Evolutionary conservation across 2,113 vertebrate species (phyloP), one percentile per base, ranked within the genome.

Genomic region (Xyrauchen texanus): DNA sequence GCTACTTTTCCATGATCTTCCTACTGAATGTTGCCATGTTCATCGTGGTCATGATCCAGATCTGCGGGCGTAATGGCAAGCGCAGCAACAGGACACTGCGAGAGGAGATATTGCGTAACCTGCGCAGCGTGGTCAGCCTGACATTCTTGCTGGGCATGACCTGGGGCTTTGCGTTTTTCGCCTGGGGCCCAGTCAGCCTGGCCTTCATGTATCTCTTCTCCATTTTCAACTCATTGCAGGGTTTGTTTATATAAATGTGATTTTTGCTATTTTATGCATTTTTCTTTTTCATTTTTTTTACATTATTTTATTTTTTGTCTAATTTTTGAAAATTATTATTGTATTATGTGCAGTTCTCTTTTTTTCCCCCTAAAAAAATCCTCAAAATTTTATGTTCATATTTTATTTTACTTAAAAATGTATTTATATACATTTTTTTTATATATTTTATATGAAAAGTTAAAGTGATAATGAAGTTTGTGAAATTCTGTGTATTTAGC

Each of bases 71-170:
- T 84, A 99, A 97, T 4, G 96, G 98, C 69, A 98, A 98, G 84
- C 94, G 95, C 84, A 96, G 94, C 88, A 97, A 96, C 86, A 92
- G 94, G 47, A 95, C 93, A 2, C 85, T 97, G 64, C 88, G 93
- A 12, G 96, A 99, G 83, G 97, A 99, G 89, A 91, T 98, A 2
- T 79, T 99, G 4, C 87, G 97, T 7, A 98, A 97, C 87, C 90
- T 99, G 8, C 96, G 97, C 0, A 98, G 98, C 0, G 96, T 95
- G 5, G 83, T 98, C 89, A 98, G 97, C 90, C 92, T 99, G 51
- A 98, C 97, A 4, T 99, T 99, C 88, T 94, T 99, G 45, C 87
- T 99, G 16, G 98, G 97, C 62, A 97, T 99, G 97, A 99, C 97
- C 0, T 99, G 98, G 98, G 96, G 97, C 69, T 99, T 99, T 84